Conservation (phyloP, 2,113 vertebrate species). For the Motacilla alba region DNA sequence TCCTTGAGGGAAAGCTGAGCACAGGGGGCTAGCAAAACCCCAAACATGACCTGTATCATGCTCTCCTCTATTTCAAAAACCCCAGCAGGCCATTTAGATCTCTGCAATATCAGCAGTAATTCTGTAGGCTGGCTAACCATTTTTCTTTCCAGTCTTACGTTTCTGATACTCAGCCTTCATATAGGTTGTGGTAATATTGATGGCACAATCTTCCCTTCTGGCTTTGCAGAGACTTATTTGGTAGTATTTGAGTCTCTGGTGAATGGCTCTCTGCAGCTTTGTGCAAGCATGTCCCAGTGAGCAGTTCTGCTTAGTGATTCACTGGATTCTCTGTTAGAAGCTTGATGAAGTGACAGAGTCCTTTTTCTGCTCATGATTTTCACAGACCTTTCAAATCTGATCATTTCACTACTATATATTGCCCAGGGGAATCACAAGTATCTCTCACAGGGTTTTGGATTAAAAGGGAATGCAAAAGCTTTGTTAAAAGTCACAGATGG, state of each 20-base stretch:
- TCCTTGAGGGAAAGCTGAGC: not conserved
- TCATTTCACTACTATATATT: conserved; percentile 28
- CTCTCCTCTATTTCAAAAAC: not conserved
- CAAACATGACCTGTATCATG: not conserved
- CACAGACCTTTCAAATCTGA: conserved; percentile 24
- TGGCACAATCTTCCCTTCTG: not conserved
- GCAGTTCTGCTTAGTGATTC: conserved; percentile 17
- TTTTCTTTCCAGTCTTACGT: not conserved
- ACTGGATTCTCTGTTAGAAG: conserved; percentile 1
- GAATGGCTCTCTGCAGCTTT: not conserved
- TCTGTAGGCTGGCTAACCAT: not conserved
- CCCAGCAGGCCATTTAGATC: not conserved
- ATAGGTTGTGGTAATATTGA: not conserved
- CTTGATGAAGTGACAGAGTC: conserved; percentile 30
- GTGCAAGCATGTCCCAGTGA: not conserved
- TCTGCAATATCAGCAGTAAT: not conserved
- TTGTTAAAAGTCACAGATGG: not conserved
- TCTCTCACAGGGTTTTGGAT: not conserved
- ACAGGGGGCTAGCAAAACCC: not conserved
- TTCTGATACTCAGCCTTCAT: not conserved
- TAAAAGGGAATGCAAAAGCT: conserved; percentile 27
- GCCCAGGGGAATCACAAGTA: conserved; percentile 5
- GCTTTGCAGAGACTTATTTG: not conserved
- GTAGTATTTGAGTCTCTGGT: not conserved
- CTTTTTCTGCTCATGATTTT: not conserved